These are phyloP conservation scores for Syrmaticus mikado DNA, from an alignment of 2,113 vertebrate species.

Conservation along the genomic window DNA sequence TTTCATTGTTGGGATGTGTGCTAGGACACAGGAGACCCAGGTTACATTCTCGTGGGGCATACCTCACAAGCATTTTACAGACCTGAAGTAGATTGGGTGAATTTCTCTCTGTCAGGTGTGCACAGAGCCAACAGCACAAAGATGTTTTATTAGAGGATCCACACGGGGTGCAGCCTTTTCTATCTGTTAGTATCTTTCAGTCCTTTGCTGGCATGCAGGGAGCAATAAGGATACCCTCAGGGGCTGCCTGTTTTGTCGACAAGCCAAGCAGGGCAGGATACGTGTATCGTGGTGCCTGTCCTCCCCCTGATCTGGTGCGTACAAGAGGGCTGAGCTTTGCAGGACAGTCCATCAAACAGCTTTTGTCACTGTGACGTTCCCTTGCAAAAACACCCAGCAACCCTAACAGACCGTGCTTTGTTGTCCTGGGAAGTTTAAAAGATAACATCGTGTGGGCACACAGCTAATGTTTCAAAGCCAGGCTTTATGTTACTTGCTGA, in stretches of 20 bases:
- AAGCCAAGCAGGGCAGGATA: neutral
- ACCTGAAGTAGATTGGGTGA: neutral
- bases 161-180: neutral
- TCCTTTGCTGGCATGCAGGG: neutral
- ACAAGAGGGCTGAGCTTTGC: neutral
- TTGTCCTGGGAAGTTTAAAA: neutral
- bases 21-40: neutral
- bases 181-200: neutral
- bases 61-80: neutral
- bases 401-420: neutral
- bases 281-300: accelerated
- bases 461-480: slow-evolving; percentile 9
- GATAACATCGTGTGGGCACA: slow-evolving; percentile 16
- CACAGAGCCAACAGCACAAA: neutral
- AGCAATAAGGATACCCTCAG: neutral
- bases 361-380: neutral
- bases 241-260: neutral
- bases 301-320: neutral
- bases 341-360: neutral
- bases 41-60: neutral
- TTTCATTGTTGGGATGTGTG: neutral
- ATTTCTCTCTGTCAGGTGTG: neutral
- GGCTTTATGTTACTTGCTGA: neutral
- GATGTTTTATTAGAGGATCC: neutral
- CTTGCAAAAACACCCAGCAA: neutral